Evolutionary conservation across 2,797 vertebrate genomes (phyloP).

Genomic region (Hydrophis major): DNA sequence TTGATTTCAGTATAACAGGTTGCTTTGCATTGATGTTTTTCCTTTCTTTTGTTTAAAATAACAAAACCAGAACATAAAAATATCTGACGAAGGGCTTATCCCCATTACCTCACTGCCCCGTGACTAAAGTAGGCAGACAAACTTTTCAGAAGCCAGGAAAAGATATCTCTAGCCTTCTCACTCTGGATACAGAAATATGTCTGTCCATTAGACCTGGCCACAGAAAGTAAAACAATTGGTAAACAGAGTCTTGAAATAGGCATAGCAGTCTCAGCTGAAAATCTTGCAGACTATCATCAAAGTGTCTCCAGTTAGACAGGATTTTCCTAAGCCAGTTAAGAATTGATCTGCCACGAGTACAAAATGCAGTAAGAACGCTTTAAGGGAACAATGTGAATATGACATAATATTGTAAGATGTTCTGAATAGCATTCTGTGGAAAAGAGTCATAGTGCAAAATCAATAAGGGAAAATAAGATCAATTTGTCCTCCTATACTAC

Average conservation of each 20-base stretch:
- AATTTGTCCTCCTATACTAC: not conserved
- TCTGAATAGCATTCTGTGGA: not conserved
- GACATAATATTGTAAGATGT: not conserved
- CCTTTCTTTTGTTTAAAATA: not conserved
- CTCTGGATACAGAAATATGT: not conserved
- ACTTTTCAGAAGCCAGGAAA: not conserved
- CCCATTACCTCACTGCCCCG: not conserved
- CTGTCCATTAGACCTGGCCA: not conserved
- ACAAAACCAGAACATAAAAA: not conserved
- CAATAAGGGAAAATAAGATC: not conserved
- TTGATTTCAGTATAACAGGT: not conserved
- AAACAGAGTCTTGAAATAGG: not conserved
- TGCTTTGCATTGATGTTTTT: not conserved
- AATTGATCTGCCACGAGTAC: not conserved
- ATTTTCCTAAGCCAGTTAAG: not conserved
- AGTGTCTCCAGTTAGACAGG: not conserved
- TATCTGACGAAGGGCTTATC: not conserved
- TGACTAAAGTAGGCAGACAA: not conserved
- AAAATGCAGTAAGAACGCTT: not conserved
- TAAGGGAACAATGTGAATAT: not conserved
- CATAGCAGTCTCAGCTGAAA: not conserved
- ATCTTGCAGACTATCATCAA: not conserved
- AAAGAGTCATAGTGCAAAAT: not conserved
- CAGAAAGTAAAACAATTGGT: not conserved
- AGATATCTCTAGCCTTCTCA: not conserved